A percentile compares a stretch with the other conserved stretches of the same genome.
phyloP scores from a whole-genome alignment of 2,888 invertebrate species.

The Campopleginae sp. region DNA sequence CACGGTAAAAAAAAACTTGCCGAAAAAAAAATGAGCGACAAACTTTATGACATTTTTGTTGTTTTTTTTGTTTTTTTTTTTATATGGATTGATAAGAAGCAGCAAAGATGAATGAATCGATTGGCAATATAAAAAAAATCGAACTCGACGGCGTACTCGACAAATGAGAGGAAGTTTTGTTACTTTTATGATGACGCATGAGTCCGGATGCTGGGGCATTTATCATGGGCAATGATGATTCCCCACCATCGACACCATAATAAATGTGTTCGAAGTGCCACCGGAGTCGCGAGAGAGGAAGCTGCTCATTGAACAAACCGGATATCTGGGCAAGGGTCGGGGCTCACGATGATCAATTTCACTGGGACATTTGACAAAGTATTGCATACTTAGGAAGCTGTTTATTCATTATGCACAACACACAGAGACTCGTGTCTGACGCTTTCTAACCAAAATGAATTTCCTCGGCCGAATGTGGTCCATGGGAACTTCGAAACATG shows the following conservation, averaged over 20 bases:
- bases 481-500: not conserved
- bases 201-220: slow-evolving; percentile 52
- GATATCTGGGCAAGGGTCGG: slow-evolving; percentile 73
- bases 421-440: not conserved
- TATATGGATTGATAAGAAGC: not conserved
- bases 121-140: not conserved
- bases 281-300: slow-evolving; percentile 71
- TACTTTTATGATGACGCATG: slow-evolving; percentile 27
- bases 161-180: slow-evolving; percentile 21
- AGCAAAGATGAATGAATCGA: not conserved
- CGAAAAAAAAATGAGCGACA: no score
- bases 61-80: no score
- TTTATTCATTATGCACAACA: not conserved
- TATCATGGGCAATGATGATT: slow-evolving; percentile 57
- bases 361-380: slow-evolving; percentile 45
- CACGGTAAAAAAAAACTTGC: no score
- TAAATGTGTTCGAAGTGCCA: slow-evolving; percentile 50
- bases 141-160: not conserved
- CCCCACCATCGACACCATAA: slow-evolving; percentile 50
- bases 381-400: slow-evolving; percentile 23
- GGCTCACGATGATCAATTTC: slow-evolving; percentile 56
- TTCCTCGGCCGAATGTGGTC: not conserved
- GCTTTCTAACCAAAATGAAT: not conserved
- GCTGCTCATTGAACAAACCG: slow-evolving; percentile 77
- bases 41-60: no score